Percentiles rank a stretch among this genome's conserved stretches.
Conservation (phyloP, 64 coral and sea anemone species). For the Dendrophyllia cribrosa region DNA sequence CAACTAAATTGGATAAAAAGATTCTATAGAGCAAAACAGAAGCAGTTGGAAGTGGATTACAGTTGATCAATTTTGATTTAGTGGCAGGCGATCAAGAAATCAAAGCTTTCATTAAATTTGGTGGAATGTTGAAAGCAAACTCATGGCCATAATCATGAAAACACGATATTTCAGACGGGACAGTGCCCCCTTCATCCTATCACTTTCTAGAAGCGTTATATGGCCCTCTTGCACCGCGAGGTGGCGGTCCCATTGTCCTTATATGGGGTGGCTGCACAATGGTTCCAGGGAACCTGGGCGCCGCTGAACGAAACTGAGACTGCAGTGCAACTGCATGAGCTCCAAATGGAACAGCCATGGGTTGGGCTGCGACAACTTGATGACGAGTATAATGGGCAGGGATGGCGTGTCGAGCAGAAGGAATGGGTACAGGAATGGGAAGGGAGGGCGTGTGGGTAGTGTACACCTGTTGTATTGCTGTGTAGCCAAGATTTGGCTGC, state of each 20-base stretch:
- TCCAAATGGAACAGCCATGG: slow-evolving; percentile 40
- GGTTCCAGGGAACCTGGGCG: not conserved
- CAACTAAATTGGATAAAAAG: no score
- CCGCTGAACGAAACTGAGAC: slow-evolving; percentile 32
- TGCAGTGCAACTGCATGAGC: slow-evolving; percentile 11
- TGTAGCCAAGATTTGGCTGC: slow-evolving; percentile 28
- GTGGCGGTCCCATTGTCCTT: slow-evolving; percentile 9
- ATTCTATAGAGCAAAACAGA: no score
- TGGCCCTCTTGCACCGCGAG: slow-evolving; percentile 14
- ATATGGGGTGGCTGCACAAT: not conserved
- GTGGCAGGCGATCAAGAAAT: no score
- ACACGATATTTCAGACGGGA: no score
- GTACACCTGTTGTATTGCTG: slow-evolving; percentile 77
- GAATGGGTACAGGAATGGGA: slow-evolving; percentile 95
- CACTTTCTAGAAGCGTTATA: slow-evolving; percentile 16
- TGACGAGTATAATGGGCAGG: not conserved
- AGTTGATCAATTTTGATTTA: no score
- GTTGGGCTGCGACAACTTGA: slow-evolving; percentile 29
- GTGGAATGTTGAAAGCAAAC: no score
- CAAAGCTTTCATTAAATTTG: no score
- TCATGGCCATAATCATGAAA: no score
- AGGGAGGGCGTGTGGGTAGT: slow-evolving; percentile 89
- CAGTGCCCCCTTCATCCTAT: not conserved
- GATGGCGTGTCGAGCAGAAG: slow-evolving; percentile 57
- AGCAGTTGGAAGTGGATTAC: no score